Conservation (phyloP, 2,888 invertebrate genomes). For the Tipula confusa region DNA sequence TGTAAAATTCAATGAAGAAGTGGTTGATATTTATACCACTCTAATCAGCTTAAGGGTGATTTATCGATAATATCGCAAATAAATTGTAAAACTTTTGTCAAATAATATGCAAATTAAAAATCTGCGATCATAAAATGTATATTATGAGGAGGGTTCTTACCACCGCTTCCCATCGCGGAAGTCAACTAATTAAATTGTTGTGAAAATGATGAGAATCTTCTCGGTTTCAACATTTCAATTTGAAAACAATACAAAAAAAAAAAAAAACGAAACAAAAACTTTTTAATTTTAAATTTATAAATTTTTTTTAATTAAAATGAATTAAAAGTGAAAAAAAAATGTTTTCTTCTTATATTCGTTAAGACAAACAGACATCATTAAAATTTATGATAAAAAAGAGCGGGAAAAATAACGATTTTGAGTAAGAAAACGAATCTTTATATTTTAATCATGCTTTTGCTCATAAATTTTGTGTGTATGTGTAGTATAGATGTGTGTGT, state of each 20-base stretch:
- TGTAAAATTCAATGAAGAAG: not conserved
- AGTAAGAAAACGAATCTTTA: not conserved
- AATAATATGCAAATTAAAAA: not conserved
- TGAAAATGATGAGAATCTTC: not conserved
- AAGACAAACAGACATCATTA: not conserved
- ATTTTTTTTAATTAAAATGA: not conserved
- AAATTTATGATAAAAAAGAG: conserved; percentile 8
- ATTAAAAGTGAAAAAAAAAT: not conserved
- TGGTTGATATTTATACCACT: not conserved
- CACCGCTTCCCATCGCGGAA: not conserved
- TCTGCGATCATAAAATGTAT: not conserved
- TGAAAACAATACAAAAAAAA: not conserved
- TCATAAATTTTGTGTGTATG: not conserved
- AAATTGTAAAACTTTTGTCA: not conserved
- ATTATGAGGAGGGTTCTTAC: not conserved
- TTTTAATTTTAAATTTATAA: not conserved
- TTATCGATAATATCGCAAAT: not conserved
- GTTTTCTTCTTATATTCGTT: not conserved
- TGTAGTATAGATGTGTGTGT: not conserved
- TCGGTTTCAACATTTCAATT: not conserved
- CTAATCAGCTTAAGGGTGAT: not conserved
- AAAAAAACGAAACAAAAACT: not conserved
- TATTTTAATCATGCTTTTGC: not conserved
- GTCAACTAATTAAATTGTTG: not conserved
- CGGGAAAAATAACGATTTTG: not conserved